phyloP scores from a whole-genome alignment of 2,113 vertebrate species.

The Peromyscus maniculatus region DNA sequence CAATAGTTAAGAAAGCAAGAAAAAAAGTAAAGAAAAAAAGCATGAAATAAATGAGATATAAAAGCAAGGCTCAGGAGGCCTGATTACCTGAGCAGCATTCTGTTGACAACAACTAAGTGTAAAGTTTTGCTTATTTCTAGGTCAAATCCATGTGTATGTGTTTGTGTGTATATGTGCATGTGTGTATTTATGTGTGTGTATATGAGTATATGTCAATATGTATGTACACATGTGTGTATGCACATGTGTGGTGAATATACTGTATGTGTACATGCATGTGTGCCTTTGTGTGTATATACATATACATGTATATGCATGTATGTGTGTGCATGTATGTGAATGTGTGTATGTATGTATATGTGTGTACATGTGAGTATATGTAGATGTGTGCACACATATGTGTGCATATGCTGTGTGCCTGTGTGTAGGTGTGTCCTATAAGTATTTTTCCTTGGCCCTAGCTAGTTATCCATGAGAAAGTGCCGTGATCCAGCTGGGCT shows the following conservation, averaged over 20 bases:
- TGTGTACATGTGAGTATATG: not conserved
- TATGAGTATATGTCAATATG: not conserved
- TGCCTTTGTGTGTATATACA: not conserved
- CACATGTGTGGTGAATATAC: not conserved
- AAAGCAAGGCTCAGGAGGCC: not conserved
- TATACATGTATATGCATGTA: not conserved
- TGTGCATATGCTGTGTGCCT: not conserved
- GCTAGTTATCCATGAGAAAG: conserved; percentile 31
- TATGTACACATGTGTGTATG: not conserved
- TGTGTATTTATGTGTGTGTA: not conserved
- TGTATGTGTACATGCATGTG: not conserved
- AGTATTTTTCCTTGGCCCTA: conserved; percentile 7
- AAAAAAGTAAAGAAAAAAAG: not conserved
- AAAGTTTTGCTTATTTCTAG: conserved; percentile 23
- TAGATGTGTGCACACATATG: not conserved
- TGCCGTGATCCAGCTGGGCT: conserved; percentile 69
- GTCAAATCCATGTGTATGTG: not conserved
- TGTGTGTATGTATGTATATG: not conserved
- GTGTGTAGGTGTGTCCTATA: not conserved
- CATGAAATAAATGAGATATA: conserved; percentile 17
- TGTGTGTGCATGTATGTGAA: not conserved
- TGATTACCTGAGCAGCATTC: conserved; percentile 37
- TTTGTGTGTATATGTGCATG: not conserved
- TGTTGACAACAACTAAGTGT: conserved; percentile 1
- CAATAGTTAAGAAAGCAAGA: conserved; percentile 63